Evolutionary conservation across 2,888 invertebrate species (phyloP), one percentile per base, ranked within the genome.

Genomic region (Anarsia innoxiella): DNA sequence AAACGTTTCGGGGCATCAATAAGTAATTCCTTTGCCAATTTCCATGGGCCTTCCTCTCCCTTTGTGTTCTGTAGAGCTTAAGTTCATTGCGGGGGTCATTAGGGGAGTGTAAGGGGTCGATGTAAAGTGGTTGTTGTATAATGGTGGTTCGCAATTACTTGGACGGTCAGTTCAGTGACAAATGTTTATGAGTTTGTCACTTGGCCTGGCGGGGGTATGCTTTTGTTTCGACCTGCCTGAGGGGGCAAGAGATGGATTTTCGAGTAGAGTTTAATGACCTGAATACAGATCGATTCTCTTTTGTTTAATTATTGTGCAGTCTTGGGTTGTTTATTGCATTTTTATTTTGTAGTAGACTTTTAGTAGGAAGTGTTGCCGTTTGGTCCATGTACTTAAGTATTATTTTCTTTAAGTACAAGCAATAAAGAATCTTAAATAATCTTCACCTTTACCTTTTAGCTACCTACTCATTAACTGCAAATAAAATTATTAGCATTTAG

Each of bases 101-200:
- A n/a, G n/a, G n/a, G n/a, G n/a, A n/a, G n/a, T n/a, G n/a, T n/a
- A n/a, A n/a, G 40, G 42, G 75, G 50, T 72, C 71, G 44, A 36
- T n/a, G 31, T 42, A 52, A 25, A 44, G 38, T 73, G 74, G 82
- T 59, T 39, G 46, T 46, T 49, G 53, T 57, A 59, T 66, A 66
- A 68, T 68, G 66, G 61, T 57, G 69, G 59, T 66, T 72, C 56
- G 75, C 72, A 76, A 74, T 75, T 76, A 74, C 71, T 71, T 66
- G 76, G 77, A 73, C 67, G 59, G 61, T 59, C 70, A 67, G 73
- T 76, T 59, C 70, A 67, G 73, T 76, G 83, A 84, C 82, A 79
- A 84, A 84, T 84, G 83, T 76, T 82, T 74, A 80, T 79, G 82
- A 82, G 82, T 84, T 83, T 83, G 83, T 84, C 84, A 84, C 82